Percentiles rank a stretch among this genome's conserved stretches.
Conservation (phyloP, 2,113 vertebrate species). For the Leucopternis melanops region DNA sequence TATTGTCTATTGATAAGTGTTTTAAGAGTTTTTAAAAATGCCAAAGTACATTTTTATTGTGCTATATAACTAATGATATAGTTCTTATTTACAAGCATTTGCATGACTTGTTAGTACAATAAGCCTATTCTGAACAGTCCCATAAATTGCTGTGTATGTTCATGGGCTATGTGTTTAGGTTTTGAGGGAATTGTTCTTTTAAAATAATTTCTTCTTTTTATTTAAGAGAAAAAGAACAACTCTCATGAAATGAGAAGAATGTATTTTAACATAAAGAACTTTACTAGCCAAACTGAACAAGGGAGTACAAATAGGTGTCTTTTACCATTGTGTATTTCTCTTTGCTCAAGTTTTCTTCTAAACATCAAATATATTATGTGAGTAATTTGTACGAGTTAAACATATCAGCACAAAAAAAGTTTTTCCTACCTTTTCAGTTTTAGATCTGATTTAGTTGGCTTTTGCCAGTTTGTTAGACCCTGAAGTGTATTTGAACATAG, state of each 20-base stretch:
- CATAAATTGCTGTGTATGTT: neutral
- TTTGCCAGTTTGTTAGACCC: neutral
- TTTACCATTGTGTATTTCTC: neutral
- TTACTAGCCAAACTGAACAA: neutral
- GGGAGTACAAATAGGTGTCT: neutral
- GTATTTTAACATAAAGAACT: neutral
- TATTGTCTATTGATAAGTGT: conserved; percentile 24
- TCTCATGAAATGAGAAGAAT: neutral
- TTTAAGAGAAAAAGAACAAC: neutral
- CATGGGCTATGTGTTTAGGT: neutral
- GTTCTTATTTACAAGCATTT: conserved; percentile 19
- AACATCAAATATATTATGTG: neutral
- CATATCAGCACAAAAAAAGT: neutral
- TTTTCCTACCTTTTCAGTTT: neutral
- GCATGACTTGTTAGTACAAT: neutral
- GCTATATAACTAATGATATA: neutral
- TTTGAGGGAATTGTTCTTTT: neutral
- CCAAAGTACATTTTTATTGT: conserved; percentile 9
- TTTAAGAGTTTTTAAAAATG: conserved; percentile 19
- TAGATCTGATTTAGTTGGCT: neutral
- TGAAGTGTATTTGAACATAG: neutral
- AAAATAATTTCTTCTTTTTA: neutral
- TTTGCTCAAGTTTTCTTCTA: neutral
- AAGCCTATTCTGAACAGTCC: neutral
- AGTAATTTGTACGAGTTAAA: neutral